Percentiles rank a stretch among this genome's conserved stretches.
Conservation (phyloP, 1,140 invertebrate species). For the Cardiocondyla obscurior region DNA sequence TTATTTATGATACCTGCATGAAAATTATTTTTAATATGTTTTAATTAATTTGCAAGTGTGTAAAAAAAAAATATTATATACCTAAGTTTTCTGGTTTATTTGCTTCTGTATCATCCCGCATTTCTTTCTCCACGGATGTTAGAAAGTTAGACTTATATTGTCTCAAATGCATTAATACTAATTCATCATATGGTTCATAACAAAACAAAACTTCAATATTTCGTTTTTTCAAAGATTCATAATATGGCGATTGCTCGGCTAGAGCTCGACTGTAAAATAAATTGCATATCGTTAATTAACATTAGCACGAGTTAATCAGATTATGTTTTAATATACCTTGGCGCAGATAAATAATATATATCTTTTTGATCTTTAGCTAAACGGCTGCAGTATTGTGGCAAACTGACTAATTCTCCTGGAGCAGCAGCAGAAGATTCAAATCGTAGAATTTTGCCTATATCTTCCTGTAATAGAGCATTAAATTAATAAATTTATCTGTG, state of each 20-base stretch:
- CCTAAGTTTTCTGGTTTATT: conserved; percentile 84
- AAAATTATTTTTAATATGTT: conserved; percentile 54
- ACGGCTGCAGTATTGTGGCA: conserved; percentile 92
- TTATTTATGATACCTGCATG: conserved; percentile 87
- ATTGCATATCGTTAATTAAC: not conserved
- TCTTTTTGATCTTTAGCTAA: conserved; percentile 92
- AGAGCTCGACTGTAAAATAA: conserved; percentile 89
- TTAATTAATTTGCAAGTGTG: conserved; percentile 20
- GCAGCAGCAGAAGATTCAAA: conserved; percentile 95
- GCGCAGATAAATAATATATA: conserved; percentile 97
- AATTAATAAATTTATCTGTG: not conserved
- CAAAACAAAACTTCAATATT: conserved; percentile 97
- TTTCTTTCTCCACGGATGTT: conserved; percentile 97
- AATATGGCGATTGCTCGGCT: conserved; percentile 97
- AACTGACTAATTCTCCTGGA: conserved; percentile 90
- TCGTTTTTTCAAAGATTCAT: conserved; percentile 94
- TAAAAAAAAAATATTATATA: conserved; percentile 66
- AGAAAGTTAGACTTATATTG: conserved; percentile 92
- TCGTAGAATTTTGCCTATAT: conserved; percentile 94
- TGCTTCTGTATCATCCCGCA: conserved; percentile 89
- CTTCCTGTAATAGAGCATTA: conserved; percentile 87
- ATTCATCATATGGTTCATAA: conserved; percentile 97
- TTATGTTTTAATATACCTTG: conserved; percentile 87
- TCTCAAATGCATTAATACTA: conserved; percentile 95
- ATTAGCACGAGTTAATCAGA: not conserved